Percentiles rank a stretch among this genome's conserved stretches.
These are phyloP conservation scores for human DNA, from an alignment of 2,113 vertebrate species.

Conservation along the genomic window DNA sequence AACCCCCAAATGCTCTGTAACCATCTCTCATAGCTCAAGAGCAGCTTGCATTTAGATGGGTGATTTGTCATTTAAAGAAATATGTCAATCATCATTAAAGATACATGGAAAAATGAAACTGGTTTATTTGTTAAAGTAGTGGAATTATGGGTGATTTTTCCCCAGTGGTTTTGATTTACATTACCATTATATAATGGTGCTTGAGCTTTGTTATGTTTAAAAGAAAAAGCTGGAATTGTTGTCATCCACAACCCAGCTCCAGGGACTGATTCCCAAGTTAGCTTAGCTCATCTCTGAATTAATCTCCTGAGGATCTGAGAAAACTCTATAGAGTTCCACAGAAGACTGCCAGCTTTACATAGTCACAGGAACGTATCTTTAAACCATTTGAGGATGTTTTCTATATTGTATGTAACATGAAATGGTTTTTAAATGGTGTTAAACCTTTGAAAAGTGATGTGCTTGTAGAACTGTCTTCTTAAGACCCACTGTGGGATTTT, in stretches of 20 bases:
- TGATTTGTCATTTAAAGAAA: background rate
- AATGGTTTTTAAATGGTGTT: background rate
- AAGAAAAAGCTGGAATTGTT: constrained; percentile 2
- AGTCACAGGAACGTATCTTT: background rate
- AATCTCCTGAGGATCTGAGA: constrained; percentile 21
- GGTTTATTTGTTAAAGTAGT: background rate
- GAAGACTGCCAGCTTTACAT: background rate
- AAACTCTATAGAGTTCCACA: background rate
- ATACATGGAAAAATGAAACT: background rate
- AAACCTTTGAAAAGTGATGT: background rate
- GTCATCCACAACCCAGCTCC: background rate
- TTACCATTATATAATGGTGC: background rate
- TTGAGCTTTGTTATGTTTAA: background rate
- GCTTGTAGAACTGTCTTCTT: background rate
- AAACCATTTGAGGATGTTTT: background rate
- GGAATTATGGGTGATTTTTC: background rate
- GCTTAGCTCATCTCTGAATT: background rate
- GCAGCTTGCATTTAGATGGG: background rate
- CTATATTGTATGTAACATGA: background rate
- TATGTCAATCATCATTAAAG: background rate
- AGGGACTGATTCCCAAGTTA: constrained; percentile 17
- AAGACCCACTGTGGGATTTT: background rate
- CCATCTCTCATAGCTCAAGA: background rate
- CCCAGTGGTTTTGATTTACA: background rate
- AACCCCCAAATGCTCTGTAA: background rate